Conservation (phyloP, 2,113 vertebrate species). For the Myiozetetes cayanensis region DNA sequence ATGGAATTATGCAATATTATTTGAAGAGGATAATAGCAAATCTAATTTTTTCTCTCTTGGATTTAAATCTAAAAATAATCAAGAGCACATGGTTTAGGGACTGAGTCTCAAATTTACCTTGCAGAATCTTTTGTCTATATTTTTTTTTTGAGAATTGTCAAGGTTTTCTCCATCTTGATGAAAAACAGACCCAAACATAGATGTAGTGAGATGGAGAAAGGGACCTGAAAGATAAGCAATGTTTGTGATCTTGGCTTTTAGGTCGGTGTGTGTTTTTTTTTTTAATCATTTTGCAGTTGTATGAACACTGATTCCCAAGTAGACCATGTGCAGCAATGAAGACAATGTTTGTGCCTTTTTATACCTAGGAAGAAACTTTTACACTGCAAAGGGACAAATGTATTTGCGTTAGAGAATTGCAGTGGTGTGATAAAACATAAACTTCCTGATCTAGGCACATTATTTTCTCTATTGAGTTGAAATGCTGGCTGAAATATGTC, state of each 20-base stretch:
- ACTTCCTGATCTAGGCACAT: not conserved
- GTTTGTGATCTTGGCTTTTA: not conserved
- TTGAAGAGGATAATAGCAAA: not conserved
- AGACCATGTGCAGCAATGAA: not conserved
- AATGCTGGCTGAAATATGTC: conserved; percentile 25
- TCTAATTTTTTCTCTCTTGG: not conserved
- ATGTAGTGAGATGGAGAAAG: not conserved
- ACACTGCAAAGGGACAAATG: not conserved
- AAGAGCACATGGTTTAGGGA: not conserved
- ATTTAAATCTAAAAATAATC: not conserved
- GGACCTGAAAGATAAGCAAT: not conserved
- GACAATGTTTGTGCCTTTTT: not conserved
- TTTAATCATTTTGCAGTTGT: not conserved
- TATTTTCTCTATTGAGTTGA: not conserved
- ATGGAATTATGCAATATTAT: not conserved
- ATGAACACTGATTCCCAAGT: not conserved
- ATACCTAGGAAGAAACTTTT: not conserved
- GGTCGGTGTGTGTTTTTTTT: not conserved
- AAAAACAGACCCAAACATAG: not conserved
- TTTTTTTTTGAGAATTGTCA: not conserved
- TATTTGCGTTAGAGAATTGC: not conserved
- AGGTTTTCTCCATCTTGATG: not conserved
- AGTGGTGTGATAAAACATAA: not conserved
- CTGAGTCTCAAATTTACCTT: not conserved
- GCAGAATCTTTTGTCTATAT: not conserved